These are phyloP conservation scores for Phytoseiulus persimilis DNA, from an alignment of 2,888 invertebrate genomes.

Conservation along the genomic window DNA sequence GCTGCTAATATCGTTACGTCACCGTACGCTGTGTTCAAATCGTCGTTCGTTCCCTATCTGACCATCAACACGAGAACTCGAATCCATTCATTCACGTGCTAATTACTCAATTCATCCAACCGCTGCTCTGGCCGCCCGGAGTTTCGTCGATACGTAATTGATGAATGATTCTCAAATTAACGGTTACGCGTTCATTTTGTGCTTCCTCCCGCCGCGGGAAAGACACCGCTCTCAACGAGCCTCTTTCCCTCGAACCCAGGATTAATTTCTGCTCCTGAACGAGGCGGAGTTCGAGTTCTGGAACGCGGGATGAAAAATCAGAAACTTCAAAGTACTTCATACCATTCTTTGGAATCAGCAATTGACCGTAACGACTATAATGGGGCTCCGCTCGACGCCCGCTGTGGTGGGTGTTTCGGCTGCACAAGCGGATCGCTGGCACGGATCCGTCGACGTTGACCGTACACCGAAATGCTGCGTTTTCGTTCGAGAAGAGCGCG, in stretches of 20 bases:
- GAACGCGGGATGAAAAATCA: background rate
- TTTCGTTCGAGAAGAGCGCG: background rate
- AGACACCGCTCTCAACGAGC: background rate
- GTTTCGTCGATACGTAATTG: background rate
- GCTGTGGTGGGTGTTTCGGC: background rate
- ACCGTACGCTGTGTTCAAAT: background rate
- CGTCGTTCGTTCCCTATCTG: background rate
- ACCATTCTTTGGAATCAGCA: background rate
- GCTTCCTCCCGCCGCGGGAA: background rate
- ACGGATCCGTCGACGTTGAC: background rate
- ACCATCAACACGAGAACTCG: background rate
- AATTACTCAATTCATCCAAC: background rate
- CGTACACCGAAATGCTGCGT: background rate
- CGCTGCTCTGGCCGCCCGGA: background rate
- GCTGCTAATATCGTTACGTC: background rate
- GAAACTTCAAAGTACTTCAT: background rate
- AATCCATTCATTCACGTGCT: background rate
- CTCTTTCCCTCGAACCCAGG: background rate
- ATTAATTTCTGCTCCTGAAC: background rate
- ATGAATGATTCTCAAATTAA: background rate
- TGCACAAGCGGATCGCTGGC: background rate
- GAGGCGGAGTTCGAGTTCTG: background rate
- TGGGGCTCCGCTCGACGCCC: background rate
- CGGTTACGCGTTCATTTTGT: background rate
- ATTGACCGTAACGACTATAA: slow-evolving; percentile 5